Base-by-base conservation (phyloP, 2,888 invertebrate genomes). In the Pseudoips prasinana region DNA sequence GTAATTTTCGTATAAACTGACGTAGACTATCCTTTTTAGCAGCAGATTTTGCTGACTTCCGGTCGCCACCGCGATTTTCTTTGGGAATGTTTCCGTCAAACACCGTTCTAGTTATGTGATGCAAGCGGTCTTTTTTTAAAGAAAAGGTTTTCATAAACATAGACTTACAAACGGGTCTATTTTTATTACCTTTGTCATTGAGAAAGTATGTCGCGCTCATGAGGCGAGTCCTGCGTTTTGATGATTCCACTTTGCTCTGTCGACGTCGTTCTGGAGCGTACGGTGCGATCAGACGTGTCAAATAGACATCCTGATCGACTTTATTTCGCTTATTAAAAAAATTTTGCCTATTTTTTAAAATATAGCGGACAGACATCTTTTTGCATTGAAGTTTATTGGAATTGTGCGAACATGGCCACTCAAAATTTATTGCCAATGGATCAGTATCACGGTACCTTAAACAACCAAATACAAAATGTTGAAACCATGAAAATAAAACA, bases 1-100 rank as follows among this genome's bases (percentile, higher is more conserved):
- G 48, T 29, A 58, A 36, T 19, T 32, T 29, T 20, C 30, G 22
- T 22, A 61, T 34, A 33, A 58, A 61, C 8, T 52, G 10, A 25
- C 47, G 31, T 8, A 60, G 29, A 26, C 31, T 47, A 26, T 56
- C 38, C 37, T 56, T 58, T 43, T 58, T 56, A 17, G 36, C 14
- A 28, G 19, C 39, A 35, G 25, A 38, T 38, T 53, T 58, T 11
- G 26, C 8, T 17, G 19, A 20, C 22, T 22, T 31, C 10, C 33
- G 22, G 22, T 25, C 26, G 17, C 23, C 24, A 20, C 25, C 30
- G 10, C 28, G 22, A 27, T 37, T 28, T 32, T 28, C 19, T 22
- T 39, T 36, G 7, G 35, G 34, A 26, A 39, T 33, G 9, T 34
- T 26, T 23, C 37, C 40, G 14, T 39, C 29, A 33, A 31, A 36